These are phyloP conservation scores for Cremastinae sp. DNA, from an alignment of 2,888 invertebrate species.

Conservation along the genomic window DNA sequence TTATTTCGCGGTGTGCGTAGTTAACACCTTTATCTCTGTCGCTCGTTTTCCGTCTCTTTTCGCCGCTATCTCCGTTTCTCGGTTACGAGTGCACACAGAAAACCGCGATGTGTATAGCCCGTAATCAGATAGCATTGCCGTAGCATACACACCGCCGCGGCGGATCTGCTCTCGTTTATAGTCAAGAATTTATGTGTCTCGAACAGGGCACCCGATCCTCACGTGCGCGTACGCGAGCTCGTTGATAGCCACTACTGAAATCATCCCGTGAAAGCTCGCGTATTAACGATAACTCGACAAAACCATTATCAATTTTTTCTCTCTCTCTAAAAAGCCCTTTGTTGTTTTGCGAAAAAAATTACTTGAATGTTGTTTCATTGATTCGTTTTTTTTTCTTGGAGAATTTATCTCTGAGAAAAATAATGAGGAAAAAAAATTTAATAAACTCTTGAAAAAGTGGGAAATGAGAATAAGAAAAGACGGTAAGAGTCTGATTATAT, in stretches of 20 bases:
- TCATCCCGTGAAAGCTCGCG: slow-evolving; percentile 13
- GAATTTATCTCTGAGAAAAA: too few species aligned
- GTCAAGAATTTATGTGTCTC: slow-evolving; percentile 58
- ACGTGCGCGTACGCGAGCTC: slow-evolving; percentile 6
- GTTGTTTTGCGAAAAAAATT: too few species aligned
- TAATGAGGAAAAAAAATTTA: neutral
- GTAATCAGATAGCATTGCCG: slow-evolving; percentile 65
- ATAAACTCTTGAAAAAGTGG: neutral
- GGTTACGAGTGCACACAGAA: slow-evolving; percentile 43
- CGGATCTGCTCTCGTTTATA: slow-evolving; percentile 52
- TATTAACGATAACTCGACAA: neutral
- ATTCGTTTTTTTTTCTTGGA: neutral
- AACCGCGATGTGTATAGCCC: slow-evolving; percentile 41
- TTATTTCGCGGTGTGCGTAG: slow-evolving; percentile 60
- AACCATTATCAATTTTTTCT: too few species aligned
- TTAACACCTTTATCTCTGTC: slow-evolving; percentile 41
- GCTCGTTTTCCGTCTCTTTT: slow-evolving; percentile 6
- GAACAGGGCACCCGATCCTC: slow-evolving; percentile 15
- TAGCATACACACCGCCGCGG: slow-evolving; percentile 45
- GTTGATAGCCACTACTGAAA: slow-evolving; percentile 11
- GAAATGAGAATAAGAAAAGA: slow-evolving; percentile 10
- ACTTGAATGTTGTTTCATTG: too few species aligned
- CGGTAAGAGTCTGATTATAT: slow-evolving; percentile 3
- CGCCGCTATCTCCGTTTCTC: slow-evolving; percentile 18
- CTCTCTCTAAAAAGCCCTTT: too few species aligned